phyloP scores from a whole-genome alignment of 2,113 vertebrate species.

The Urocynchramus pylzowi region DNA sequence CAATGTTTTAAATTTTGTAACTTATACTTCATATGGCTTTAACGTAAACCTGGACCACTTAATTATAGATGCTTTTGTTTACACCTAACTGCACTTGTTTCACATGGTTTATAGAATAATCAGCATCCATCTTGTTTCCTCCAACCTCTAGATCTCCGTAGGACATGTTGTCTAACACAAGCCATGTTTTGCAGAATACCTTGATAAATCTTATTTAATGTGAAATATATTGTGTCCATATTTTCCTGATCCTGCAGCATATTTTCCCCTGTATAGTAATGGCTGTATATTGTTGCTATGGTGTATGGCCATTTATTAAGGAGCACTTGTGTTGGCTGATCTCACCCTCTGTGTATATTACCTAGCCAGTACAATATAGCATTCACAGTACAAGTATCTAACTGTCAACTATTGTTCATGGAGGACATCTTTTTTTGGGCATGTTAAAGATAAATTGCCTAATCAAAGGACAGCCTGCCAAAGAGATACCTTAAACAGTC shows the following conservation, averaged over 20 bases:
- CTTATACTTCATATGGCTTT: background rate
- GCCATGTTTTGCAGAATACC: background rate
- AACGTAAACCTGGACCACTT: background rate
- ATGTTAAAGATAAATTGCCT: background rate
- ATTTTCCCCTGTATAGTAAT: background rate
- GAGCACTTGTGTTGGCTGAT: background rate
- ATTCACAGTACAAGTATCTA: background rate
- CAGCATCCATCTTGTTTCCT: background rate
- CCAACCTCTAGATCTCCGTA: background rate
- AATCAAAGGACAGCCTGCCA: slow-evolving; percentile 17
- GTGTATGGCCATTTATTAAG: background rate
- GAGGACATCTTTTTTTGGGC: background rate
- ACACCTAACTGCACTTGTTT: background rate
- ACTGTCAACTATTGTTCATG: background rate
- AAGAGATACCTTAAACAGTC: background rate
- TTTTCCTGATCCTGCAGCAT: background rate
- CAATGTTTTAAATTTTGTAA: background rate
- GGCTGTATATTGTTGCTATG: background rate
- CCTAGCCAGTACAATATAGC: background rate
- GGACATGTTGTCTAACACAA: background rate
- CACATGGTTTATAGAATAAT: background rate
- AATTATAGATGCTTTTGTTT: background rate
- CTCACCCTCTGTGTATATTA: background rate
- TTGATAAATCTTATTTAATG: background rate
- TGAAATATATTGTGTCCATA: background rate